Percentiles rank a stretch among this genome's conserved stretches.
Evolutionary conservation across 2,797 vertebrate species (phyloP).

Genomic region (Tokudaia tokunoshimensis): DNA sequence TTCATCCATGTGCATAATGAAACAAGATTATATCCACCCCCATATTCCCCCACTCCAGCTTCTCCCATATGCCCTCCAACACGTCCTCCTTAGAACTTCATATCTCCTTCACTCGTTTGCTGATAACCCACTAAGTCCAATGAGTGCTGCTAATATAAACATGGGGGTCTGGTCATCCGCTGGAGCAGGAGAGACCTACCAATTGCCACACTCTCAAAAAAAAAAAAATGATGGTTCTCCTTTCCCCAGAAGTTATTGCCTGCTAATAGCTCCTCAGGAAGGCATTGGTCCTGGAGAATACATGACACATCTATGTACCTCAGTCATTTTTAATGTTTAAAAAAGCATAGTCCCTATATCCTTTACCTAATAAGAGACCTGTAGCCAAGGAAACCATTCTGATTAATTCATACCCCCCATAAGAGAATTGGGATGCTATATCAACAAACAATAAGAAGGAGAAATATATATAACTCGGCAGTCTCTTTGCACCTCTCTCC

Average conservation of each 20-base stretch:
- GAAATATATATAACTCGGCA: not conserved
- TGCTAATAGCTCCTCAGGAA: not conserved
- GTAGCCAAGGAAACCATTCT: not conserved
- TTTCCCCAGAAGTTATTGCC: not conserved
- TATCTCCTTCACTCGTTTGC: not conserved
- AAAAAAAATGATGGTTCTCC: not conserved
- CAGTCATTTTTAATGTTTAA: not conserved
- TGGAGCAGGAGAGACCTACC: not conserved
- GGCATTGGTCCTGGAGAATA: not conserved
- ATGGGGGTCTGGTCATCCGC: not conserved
- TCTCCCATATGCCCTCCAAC: not conserved
- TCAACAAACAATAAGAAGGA: conserved; percentile 12
- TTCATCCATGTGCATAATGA: not conserved
- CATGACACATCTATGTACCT: not conserved
- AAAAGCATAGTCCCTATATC: not conserved
- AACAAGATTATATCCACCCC: not conserved
- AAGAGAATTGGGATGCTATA: not conserved
- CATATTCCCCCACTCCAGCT: not conserved
- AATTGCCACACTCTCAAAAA: not conserved
- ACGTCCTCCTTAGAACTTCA: not conserved
- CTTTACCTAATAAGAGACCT: not conserved
- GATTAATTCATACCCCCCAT: not conserved
- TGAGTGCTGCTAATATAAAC: not conserved
- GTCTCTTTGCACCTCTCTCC: not conserved
- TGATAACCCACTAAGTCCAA: not conserved